phyloP scores from a whole-genome alignment of 2,888 invertebrate genomes.

The Synergus umbraculus region DNA sequence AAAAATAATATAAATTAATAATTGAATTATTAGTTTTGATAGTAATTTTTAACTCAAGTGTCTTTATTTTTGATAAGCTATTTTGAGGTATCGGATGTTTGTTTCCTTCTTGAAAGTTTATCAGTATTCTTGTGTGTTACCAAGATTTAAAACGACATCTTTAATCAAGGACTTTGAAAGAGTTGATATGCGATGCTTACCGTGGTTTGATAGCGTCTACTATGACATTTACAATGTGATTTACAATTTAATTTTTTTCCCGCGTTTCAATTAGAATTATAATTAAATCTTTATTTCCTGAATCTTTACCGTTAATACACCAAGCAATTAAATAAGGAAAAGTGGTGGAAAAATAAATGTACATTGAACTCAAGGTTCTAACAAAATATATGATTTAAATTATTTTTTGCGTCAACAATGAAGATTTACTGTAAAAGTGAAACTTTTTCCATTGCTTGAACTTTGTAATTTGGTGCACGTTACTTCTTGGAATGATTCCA shows the following conservation, averaged over 20 bases:
- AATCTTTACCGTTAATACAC: not conserved
- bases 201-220: not conserved
- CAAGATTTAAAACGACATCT: conserved; percentile 26
- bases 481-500: not conserved
- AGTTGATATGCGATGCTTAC: conserved; percentile 1
- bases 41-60: not conserved
- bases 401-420: not conserved
- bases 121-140: conserved; percentile 34
- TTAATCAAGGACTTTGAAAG: conserved; percentile 1
- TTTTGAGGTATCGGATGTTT: conserved; percentile 17
- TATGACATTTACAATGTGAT: not conserved
- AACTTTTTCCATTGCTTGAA: not conserved
- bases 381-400: not conserved
- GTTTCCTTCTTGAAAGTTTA: conserved; percentile 32
- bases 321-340: not conserved
- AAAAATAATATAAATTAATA: not conserved
- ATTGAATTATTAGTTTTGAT: not conserved
- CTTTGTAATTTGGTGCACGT: not conserved
- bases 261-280: not conserved
- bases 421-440: not conserved
- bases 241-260: not conserved
- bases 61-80: conserved; percentile 14
- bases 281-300: not conserved
- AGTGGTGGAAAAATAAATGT: not conserved
- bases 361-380: not conserved